A percentile compares a stretch with the other conserved stretches of the same genome.
phyloP scores from a whole-genome alignment of 2,113 vertebrate genomes.

The Prietella phreatophila region DNA sequence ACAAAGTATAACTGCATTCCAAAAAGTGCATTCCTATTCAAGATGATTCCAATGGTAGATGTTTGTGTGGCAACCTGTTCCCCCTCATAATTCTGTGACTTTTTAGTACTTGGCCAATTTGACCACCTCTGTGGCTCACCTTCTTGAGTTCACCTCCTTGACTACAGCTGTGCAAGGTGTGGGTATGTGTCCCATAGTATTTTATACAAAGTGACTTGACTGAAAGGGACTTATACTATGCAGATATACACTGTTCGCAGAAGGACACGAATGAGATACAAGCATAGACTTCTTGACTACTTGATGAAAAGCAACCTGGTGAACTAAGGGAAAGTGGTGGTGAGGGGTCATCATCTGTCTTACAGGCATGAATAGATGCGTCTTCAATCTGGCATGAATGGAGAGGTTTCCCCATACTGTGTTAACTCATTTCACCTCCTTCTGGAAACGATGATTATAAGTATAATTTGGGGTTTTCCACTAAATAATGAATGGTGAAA shows the following conservation, averaged over 20 bases:
- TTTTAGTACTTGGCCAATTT: neutral
- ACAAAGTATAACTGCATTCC: too few relatives aligned
- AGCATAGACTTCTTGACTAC: too few relatives aligned
- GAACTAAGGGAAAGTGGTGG: neutral
- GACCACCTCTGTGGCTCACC: neutral
- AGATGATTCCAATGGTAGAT: too few relatives aligned
- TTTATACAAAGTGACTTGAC: neutral
- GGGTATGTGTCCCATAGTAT: neutral
- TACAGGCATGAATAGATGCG: neutral
- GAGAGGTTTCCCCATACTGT: neutral
- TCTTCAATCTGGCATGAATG: neutral
- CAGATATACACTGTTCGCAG: neutral
- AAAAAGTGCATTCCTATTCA: too few relatives aligned
- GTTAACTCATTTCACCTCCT: neutral
- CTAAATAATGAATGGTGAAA: neutral
- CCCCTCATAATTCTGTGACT: too few relatives aligned
- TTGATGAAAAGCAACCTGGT: neutral
- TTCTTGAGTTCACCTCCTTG: neutral
- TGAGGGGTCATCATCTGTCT: neutral
- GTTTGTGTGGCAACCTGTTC: too few relatives aligned
- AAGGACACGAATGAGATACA: neutral
- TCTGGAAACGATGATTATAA: neutral
- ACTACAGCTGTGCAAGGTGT: neutral
- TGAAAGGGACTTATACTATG: neutral
- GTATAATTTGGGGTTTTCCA: neutral